Percentiles rank a stretch among this genome's conserved stretches.
Evolutionary conservation across 35 echinoderm and acorn worm species (phyloP).

Genomic region (Holothuria glaberrima): DNA sequence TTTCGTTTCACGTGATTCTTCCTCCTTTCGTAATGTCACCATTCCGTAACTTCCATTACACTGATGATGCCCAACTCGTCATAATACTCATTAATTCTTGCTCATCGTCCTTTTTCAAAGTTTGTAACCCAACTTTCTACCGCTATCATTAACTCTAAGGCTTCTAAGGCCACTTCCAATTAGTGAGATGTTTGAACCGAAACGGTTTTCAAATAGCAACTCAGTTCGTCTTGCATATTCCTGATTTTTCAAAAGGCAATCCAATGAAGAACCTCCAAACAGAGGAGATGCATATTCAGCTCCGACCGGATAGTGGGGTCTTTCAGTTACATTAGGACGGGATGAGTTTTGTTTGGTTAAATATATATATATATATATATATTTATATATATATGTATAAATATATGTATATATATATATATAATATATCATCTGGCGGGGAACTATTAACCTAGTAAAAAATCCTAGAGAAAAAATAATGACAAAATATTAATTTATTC

Average conservation of each 20-base stretch:
- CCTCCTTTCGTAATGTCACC: no score
- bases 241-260: neutral
- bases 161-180: neutral
- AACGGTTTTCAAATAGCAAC: neutral
- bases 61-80: conserved; percentile 18
- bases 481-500: neutral
- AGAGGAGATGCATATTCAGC: neutral
- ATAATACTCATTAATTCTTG: neutral
- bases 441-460: conserved; percentile 2
- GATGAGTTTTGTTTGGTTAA: neutral
- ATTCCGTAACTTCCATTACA: no score
- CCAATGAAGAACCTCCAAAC: neutral
- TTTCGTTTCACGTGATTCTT: no score
- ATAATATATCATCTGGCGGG: neutral
- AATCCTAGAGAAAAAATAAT: neutral
- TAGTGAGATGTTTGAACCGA: neutral
- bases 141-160: neutral
- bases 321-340: neutral
- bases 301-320: neutral
- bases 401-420: no score
- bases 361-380: no score
- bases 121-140: neutral
- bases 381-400: no score
- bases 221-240: neutral
- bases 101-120: neutral